phyloP scores from a whole-genome alignment of 1,140 invertebrate species.

The Drosophila sucinea region DNA sequence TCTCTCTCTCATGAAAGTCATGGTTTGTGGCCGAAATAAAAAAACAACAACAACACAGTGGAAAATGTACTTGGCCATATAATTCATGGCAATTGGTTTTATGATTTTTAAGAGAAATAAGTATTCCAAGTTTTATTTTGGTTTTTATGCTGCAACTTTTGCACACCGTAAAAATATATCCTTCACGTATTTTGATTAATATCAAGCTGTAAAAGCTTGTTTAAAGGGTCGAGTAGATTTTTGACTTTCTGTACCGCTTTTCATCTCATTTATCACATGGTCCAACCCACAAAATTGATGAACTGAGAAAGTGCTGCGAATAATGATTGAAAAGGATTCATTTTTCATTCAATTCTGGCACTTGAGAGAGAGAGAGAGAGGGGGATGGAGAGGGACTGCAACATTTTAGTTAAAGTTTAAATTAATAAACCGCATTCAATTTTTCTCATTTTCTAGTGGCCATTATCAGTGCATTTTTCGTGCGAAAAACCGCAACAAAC shows the following conservation, averaged over 20 bases:
- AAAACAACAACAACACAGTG: background rate
- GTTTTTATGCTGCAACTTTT: constrained; percentile 34
- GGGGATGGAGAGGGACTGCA: background rate
- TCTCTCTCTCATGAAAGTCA: background rate
- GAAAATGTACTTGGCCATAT: constrained; percentile 1
- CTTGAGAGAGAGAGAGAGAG: background rate
- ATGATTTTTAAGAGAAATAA: constrained; percentile 38
- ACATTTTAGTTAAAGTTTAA: background rate
- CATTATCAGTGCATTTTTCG: background rate
- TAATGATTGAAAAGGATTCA: constrained; percentile 13
- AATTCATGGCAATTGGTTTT: constrained; percentile 43
- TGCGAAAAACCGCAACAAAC: background rate
- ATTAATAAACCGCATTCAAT: constrained; percentile 19
- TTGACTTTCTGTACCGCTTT: constrained; percentile 1
- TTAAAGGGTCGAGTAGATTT: background rate
- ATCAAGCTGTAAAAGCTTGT: constrained; percentile 20
- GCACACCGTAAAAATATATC: constrained; percentile 25
- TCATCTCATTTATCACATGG: constrained; percentile 12
- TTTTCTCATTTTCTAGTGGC: background rate
- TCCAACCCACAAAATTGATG: background rate
- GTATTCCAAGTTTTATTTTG: constrained; percentile 27
- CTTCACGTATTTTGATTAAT: constrained; percentile 59
- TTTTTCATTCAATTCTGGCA: constrained; percentile 1
- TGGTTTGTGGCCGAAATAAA: constrained; percentile 1
- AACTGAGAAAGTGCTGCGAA: constrained; percentile 8